A percentile compares a stretch with the other conserved stretches of the same genome.
Evolutionary conservation across 2,888 invertebrate genomes (phyloP).

Genomic region (Brachypalpus laphriformis): DNA sequence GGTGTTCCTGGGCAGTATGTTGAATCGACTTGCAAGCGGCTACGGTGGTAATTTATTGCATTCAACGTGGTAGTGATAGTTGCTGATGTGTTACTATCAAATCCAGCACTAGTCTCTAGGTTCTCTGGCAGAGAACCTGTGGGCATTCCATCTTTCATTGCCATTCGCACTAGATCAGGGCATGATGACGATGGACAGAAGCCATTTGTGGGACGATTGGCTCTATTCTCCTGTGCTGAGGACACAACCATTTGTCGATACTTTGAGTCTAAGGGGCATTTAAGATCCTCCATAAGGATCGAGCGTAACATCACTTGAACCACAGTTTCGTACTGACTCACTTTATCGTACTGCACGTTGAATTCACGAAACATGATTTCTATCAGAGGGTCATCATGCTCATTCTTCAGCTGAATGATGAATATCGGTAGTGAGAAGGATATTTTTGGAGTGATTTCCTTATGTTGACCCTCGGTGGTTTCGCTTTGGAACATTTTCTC

Average conservation of each 20-base stretch:
- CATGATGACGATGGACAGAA: slow-evolving; percentile 87
- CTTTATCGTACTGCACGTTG: slow-evolving; percentile 88
- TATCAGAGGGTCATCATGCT: slow-evolving; percentile 90
- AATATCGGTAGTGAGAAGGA: slow-evolving; percentile 89
- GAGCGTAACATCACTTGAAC: slow-evolving; percentile 92
- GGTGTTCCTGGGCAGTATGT: slow-evolving; percentile 84
- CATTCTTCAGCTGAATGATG: slow-evolving; percentile 90
- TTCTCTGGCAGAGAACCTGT: slow-evolving; percentile 86
- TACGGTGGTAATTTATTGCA: slow-evolving; percentile 65
- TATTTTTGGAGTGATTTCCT: slow-evolving; percentile 81
- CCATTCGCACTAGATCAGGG: slow-evolving; percentile 86
- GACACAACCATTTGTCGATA: slow-evolving; percentile 94
- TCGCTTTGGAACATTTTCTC: slow-evolving; percentile 63
- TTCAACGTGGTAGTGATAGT: slow-evolving; percentile 44
- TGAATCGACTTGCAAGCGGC: slow-evolving; percentile 55
- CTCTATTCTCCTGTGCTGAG: slow-evolving; percentile 76
- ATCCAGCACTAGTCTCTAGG: slow-evolving; percentile 84
- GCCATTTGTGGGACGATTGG: slow-evolving; percentile 12
- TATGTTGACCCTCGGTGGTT: slow-evolving; percentile 31
- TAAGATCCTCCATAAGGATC: slow-evolving; percentile 94
- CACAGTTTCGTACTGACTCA: slow-evolving; percentile 87
- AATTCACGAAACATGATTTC: slow-evolving; percentile 94
- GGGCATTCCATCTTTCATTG: slow-evolving; percentile 76
- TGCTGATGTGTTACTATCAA: slow-evolving; percentile 78
- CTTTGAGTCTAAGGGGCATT: slow-evolving; percentile 89